Evolutionary conservation across 2,797 vertebrate genomes (phyloP), one percentile per base, ranked within the genome.

Genomic region (Thripadectes ignobilis): DNA sequence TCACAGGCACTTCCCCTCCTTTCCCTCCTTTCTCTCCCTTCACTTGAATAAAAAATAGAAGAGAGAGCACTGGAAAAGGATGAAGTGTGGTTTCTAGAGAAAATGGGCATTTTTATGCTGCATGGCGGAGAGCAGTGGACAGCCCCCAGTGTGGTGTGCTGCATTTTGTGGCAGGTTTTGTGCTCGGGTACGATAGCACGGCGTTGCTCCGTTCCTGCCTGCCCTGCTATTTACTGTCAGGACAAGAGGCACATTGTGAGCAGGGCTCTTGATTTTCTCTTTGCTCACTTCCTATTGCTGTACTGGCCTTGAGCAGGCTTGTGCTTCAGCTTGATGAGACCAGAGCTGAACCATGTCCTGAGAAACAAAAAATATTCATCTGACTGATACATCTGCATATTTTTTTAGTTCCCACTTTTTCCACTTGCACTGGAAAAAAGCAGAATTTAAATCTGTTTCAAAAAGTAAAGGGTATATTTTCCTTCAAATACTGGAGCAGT

Each of bases 241-340:
- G 62, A 96, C 79, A 80, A 88, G 87, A 62, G 48, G 55, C 2
- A 3, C 73, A 12, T 85, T 91, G 92, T 93, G 69, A 92, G 22
- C 49, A 6, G 0, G 9, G 49, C 69, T 66, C 82, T 93, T 75
- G 13, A 41, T 85, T 88, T 88, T 45, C 52, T 32, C 80, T 77
- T 78, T 75, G 27, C 65, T 89, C 41, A 13, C 59, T 96, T 95
- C 48, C 34, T 89, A 9, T 74, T 91, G 68, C 91, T 72, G 21
- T 39, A 4, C 68, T 61, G 24, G 19, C 18, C 9, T 36, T 59
- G 75, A 68, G 43, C 65, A 58, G 54, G 32, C 57, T 87, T 46
- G n/a, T 1, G 14, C 49, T 76, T 73, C 6, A 39, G 45, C n/a
- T 80, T 52, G 22, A 21, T 0, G 19, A 68, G 58, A 51, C 21